Percentiles rank a stretch among this genome's conserved stretches.
These are phyloP conservation scores for Melinopterus prodromus DNA, from an alignment of 2,888 invertebrate species.

Conservation along the genomic window DNA sequence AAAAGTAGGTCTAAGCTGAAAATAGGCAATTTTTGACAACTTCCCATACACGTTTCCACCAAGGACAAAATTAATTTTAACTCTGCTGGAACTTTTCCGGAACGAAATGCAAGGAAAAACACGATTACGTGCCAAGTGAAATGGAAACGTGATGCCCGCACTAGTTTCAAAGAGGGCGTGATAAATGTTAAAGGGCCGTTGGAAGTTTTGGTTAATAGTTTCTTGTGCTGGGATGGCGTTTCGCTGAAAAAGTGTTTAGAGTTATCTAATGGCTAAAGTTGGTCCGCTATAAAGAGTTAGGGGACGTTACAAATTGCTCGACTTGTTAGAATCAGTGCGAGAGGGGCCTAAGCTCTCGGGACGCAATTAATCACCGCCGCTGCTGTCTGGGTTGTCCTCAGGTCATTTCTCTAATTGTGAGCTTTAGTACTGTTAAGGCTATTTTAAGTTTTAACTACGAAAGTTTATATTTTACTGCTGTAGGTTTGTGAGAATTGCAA, in stretches of 20 bases:
- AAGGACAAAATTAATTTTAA: too few species aligned
- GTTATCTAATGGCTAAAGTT: background rate
- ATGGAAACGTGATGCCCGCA: background rate
- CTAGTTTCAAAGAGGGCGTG: background rate
- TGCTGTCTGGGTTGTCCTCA: background rate
- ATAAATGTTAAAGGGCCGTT: conserved; percentile 4
- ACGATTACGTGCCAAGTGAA: background rate
- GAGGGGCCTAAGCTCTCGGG: background rate
- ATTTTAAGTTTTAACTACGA: background rate
- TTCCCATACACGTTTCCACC: too few species aligned
- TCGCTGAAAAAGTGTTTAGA: background rate
- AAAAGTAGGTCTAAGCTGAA: too few species aligned
- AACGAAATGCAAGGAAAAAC: background rate
- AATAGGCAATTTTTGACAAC: too few species aligned
- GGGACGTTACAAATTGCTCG: background rate
- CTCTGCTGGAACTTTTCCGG: too few species aligned
- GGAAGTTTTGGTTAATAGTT: background rate
- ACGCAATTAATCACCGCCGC: background rate
- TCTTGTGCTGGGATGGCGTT: background rate
- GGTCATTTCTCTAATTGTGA: background rate
- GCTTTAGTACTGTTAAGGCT: background rate
- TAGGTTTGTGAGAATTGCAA: background rate
- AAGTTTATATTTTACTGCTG: background rate
- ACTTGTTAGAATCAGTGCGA: background rate
- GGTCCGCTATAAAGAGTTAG: background rate